These are phyloP conservation scores for Hemithea aestivaria DNA, from an alignment of 2,888 invertebrate species.

Conservation along the genomic window DNA sequence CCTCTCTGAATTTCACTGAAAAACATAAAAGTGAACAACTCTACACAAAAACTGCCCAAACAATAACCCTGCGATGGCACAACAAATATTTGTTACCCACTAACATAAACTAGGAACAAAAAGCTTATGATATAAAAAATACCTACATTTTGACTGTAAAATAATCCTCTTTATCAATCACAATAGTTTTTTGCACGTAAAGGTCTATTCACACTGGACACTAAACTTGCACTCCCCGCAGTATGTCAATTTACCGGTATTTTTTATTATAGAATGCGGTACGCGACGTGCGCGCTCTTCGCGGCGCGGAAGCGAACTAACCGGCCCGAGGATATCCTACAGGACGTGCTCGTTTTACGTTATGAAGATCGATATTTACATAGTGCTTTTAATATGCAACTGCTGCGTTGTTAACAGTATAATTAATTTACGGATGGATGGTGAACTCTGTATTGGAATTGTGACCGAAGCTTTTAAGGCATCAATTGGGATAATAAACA, in stretches of 20 bases:
- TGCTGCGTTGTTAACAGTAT: slow-evolving; percentile 40
- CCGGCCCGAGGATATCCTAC: slow-evolving; percentile 65
- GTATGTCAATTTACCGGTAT: slow-evolving; percentile 41
- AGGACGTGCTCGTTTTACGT: slow-evolving; percentile 64
- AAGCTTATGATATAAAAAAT: slow-evolving; percentile 1
- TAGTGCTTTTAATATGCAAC: slow-evolving; percentile 71
- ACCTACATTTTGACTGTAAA: slow-evolving; percentile 21
- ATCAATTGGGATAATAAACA: too few relatives aligned
- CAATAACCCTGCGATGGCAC: too few relatives aligned
- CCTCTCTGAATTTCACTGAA: too few relatives aligned
- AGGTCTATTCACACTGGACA: slow-evolving; percentile 37
- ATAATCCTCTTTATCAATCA: slow-evolving; percentile 16
- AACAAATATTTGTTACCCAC: too few relatives aligned
- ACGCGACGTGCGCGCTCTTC: slow-evolving; percentile 56
- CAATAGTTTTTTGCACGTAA: slow-evolving; percentile 21
- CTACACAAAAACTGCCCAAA: too few relatives aligned
- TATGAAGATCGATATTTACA: slow-evolving; percentile 76
- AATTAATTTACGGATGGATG: slow-evolving; percentile 31
- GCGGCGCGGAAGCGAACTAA: slow-evolving; percentile 70
- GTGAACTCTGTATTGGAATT: slow-evolving; percentile 7
- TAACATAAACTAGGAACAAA: too few relatives aligned
- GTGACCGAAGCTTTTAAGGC: too few relatives aligned
- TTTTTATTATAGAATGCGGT: slow-evolving; percentile 51
- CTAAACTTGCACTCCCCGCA: slow-evolving; percentile 29
- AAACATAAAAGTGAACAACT: too few relatives aligned